Base-by-base conservation (phyloP, 2,888 invertebrate genomes). In the Cabera pusaria region DNA sequence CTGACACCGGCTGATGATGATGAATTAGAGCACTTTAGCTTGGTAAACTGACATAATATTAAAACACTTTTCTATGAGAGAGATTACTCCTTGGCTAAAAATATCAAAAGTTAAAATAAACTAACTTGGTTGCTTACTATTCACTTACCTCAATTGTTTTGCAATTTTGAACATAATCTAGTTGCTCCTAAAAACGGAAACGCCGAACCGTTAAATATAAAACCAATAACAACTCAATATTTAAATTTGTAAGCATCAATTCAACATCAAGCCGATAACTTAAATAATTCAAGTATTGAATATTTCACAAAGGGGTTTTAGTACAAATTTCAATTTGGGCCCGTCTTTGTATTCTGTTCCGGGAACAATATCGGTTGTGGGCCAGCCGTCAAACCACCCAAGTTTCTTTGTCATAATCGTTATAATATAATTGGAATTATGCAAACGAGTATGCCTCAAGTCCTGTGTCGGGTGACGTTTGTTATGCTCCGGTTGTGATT, bases 361-460 rank as follows among this genome's bases (percentile, higher is more conserved):
- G 46, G 57, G 60, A 69, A 66, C 64, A 76, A 71, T 72, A 69
- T 69, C 65, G 70, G 63, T 67, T 53, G 51, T 49, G 46, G 46
- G 38, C 44, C 24, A 39, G 47, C 44, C 49, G 52, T 56, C 51
- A 59, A 53, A 51, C 58, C 56, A 48, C 50, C 51, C 6, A 63
- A 72, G 65, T 66, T 72, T 68, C 65, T 66, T 42, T 42, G 35
- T 42, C 53, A 61, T 72, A 65, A 65, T 64, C 64, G 63, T 59
- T 64, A 59, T 70, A 64, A 72, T n/a, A 74, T 77, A 80, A 82
- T 80, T 78, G 71, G 64, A 81, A 78, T 77, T 79, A 80, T 80
- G 79, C 66, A 70, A 81, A 82, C 54, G 62, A 69, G 58, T 47
- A 40, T 49, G 44, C 53, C 24, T 38, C 33, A 44, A 66, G 51